Base-by-base conservation (phyloP, 2,888 invertebrate genomes). In the Pyrrhosoma nymphula region DNA sequence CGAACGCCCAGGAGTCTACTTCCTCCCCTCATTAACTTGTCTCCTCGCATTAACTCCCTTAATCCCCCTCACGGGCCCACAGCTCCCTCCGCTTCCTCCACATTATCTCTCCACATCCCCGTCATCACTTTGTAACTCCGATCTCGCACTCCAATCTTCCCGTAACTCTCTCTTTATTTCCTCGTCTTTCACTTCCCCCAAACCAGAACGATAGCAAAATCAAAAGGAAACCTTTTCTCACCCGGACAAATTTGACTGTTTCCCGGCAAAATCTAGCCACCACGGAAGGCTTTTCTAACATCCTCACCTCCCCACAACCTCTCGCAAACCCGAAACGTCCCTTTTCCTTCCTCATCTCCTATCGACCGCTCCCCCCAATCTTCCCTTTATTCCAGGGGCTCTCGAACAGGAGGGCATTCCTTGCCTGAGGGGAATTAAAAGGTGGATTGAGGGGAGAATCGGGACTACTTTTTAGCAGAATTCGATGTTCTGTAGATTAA, bases 1-100 rank as follows among this genome's bases (percentile, higher is more conserved):
- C 20, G 18, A 26, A 69, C 93, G n/a, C 69, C 69, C n/a, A 18
- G n/a, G 55, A 47, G 47, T 56, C 56, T 20, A 60, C 60, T 89
- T 89, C 89, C 35, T 63, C 93, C 20, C 82, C 35, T 82, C 82
- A 82, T 82, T 82, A 82, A 82, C 82, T 82, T 82, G 82, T 82
- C 82, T 82, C 82, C 82, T 35, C 82, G 35, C 82, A 35, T 35
- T 18, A 23, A 8, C 60, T 60, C 26, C 35, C 82, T 82, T 35
- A 82, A 35, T 18, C 82, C 82, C 14, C 18, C 82, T 35, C 82
- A 47, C 47, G 47, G 47, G 8, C 47, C 47, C 47, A 8, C 47
- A 47, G 47, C 47, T 47, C 82, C 35, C 30, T 14, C 30, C 30
- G 14, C 14, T 82, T 35, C 82, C 82, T 35, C 69, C 69, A 2